Percentiles rank a stretch among this genome's conserved stretches.
phyloP scores from a whole-genome alignment of 2,888 invertebrate species.

The Chrysolina americana region DNA sequence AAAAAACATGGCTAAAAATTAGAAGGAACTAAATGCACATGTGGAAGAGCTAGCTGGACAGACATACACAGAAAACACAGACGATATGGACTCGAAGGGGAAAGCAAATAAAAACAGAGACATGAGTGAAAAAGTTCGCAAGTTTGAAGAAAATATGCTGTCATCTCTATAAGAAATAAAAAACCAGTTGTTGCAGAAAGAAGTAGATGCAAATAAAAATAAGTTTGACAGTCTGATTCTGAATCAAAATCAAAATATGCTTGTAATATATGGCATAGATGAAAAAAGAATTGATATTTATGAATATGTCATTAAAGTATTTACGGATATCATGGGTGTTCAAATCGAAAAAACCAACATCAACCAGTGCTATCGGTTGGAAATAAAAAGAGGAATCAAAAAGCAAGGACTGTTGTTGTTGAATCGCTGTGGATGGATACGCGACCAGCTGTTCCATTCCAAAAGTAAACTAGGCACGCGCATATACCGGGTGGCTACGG shows the following conservation, averaged over 20 bases:
- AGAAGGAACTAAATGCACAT: constrained; percentile 3
- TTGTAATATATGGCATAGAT: constrained; percentile 20
- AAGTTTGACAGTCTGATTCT: constrained; percentile 9
- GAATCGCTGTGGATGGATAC: too few species aligned
- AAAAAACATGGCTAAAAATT: constrained; percentile 20
- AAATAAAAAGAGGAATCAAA: too few species aligned
- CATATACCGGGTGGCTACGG: too few species aligned
- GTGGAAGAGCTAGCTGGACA: constrained; percentile 23
- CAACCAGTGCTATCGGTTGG: constrained; percentile 22
- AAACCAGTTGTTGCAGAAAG: constrained; percentile 23
- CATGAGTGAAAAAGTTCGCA: constrained; percentile 22
- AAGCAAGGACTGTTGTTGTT: too few species aligned
- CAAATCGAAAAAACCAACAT: constrained; percentile 19
- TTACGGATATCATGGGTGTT: too few species aligned
- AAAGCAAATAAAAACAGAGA: not conserved
- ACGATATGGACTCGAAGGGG: not conserved
- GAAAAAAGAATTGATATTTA: constrained; percentile 9
- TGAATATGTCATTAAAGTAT: too few species aligned
- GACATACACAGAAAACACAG: constrained; percentile 17
- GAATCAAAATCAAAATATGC: constrained; percentile 17
- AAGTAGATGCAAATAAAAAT: constrained; percentile 25
- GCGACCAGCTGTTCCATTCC: too few species aligned
- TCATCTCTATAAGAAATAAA: constrained; percentile 20
- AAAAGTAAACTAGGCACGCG: too few species aligned
- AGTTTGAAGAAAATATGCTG: constrained; percentile 19